phyloP scores from a whole-genome alignment of 2,888 invertebrate species.

The Cactoblastis cactorum region DNA sequence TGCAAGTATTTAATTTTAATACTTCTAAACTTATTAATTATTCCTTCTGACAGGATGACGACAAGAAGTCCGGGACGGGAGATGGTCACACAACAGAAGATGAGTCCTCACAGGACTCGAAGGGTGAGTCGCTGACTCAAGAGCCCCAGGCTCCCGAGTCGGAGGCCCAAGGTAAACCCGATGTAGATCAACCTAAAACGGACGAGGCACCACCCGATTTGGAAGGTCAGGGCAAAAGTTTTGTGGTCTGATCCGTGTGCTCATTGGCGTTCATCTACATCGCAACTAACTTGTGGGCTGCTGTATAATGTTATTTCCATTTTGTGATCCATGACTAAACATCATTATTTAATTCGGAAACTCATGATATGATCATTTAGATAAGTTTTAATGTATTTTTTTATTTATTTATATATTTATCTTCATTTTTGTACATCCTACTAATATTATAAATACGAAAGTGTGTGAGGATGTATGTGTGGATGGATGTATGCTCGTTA shows the following conservation, averaged over 20 bases:
- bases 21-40: neutral
- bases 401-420: too few species aligned
- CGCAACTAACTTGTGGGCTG: conserved; percentile 58
- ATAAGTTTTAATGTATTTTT: too few species aligned
- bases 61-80: conserved; percentile 70
- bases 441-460: too few species aligned
- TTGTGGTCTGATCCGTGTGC: conserved; percentile 30
- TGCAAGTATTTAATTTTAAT: too few species aligned
- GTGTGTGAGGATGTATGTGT: too few species aligned
- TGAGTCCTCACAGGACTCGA: conserved; percentile 76
- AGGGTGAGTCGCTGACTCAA: conserved; percentile 60
- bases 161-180: conserved; percentile 60
- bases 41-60: conserved; percentile 61
- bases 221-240: conserved; percentile 49
- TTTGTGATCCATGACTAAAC: neutral
- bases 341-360: neutral
- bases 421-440: too few species aligned
- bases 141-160: conserved; percentile 31
- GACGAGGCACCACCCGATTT: conserved; percentile 32
- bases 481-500: too few species aligned
- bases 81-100: conserved; percentile 75
- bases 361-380: too few species aligned
- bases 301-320: conserved; percentile 19
- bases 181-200: conserved; percentile 62
- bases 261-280: conserved; percentile 61